Percentiles rank a stretch among this genome's conserved stretches.
Conservation (phyloP, 2,797 vertebrate genomes). For the Oophaga sylvatica region DNA sequence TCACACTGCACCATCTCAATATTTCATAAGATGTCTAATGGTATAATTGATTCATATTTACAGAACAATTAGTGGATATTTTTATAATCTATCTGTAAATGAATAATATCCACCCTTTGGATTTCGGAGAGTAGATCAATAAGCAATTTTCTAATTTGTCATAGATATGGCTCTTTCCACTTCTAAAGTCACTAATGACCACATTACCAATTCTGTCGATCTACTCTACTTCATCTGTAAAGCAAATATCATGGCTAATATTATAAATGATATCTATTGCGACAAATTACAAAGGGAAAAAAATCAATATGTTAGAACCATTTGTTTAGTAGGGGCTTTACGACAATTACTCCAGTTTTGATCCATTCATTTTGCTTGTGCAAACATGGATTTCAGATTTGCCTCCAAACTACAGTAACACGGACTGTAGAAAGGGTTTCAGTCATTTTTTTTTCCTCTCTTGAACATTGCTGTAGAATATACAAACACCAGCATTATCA, state of each 20-base stretch:
- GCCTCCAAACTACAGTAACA: neutral
- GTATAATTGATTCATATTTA: neutral
- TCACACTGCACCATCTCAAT: neutral
- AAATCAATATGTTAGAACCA: neutral
- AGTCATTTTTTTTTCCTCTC: neutral
- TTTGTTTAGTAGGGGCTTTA: neutral
- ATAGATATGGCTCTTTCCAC: neutral
- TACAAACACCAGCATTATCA: constrained; percentile 35
- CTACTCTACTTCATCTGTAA: neutral
- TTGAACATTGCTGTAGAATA: neutral
- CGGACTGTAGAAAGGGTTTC: neutral
- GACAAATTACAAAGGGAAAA: neutral
- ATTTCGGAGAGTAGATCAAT: neutral
- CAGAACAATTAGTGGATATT: neutral
- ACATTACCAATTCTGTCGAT: neutral
- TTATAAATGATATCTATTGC: neutral
- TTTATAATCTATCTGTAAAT: neutral
- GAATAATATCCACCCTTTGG: neutral
- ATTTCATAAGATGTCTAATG: neutral
- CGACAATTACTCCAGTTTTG: neutral
- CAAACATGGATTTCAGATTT: neutral
- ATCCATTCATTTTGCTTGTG: neutral
- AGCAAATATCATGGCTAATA: neutral
- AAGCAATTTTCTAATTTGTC: neutral
- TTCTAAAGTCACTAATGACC: neutral